These are phyloP conservation scores for Papilio gigon DNA, from an alignment of 2,888 invertebrate species.

Conservation along the genomic window DNA sequence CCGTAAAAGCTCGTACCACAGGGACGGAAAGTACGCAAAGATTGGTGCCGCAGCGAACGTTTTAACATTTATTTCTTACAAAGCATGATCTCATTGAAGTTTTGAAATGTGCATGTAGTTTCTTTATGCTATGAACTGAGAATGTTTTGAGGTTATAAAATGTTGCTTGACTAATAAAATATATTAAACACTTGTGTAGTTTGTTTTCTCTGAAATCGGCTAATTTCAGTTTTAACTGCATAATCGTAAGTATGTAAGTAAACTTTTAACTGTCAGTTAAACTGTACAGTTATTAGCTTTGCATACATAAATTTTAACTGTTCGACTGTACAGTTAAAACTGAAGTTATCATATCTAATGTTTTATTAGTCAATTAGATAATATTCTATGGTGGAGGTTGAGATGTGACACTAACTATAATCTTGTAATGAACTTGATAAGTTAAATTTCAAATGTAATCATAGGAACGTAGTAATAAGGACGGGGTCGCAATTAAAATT, in stretches of 20 bases:
- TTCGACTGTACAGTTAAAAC: too few relatives aligned
- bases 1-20: too few relatives aligned
- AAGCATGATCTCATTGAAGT: constrained; percentile 42
- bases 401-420: background rate
- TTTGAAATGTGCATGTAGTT: constrained; percentile 30
- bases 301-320: too few relatives aligned
- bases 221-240: too few relatives aligned
- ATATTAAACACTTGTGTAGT: background rate
- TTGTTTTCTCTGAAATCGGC: too few relatives aligned
- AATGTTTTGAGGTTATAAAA: background rate
- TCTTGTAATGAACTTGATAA: background rate
- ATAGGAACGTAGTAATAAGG: background rate
- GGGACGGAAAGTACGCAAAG: too few relatives aligned
- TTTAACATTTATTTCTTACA: constrained; percentile 34
- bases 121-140: constrained; percentile 11
- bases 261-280: too few relatives aligned
- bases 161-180: constrained; percentile 33
- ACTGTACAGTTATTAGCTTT: too few relatives aligned
- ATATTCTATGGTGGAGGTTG: constrained; percentile 12
- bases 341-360: background rate
- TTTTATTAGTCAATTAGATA: constrained; percentile 32
- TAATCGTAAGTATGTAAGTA: too few relatives aligned
- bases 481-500: too few relatives aligned
- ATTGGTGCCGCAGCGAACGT: too few relatives aligned
- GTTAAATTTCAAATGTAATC: background rate